A percentile compares a stretch with the other conserved stretches of the same genome.
phyloP scores from a whole-genome alignment of 2,797 vertebrate genomes.

The Geotrypetes seraphini region DNA sequence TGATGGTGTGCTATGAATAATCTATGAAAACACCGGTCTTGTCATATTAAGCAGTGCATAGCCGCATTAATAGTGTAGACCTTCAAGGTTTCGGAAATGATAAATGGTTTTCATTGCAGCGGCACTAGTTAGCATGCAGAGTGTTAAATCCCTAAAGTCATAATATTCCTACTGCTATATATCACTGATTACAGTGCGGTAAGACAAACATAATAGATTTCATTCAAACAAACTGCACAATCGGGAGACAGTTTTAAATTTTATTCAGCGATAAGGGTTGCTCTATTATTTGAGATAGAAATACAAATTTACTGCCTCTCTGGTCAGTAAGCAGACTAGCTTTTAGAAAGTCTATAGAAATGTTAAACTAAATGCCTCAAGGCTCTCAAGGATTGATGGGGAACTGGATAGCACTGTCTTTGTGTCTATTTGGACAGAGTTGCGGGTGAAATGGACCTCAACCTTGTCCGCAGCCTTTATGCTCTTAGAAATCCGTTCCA shows the following conservation, averaged over 20 bases:
- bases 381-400: slow-evolving; percentile 17
- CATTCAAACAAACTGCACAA: slow-evolving; percentile 27
- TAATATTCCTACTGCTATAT: slow-evolving; percentile 14
- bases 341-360: slow-evolving; percentile 18
- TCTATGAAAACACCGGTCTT: slow-evolving; percentile 15
- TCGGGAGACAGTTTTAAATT: slow-evolving; percentile 28
- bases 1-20: slow-evolving; percentile 22
- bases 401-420: background rate
- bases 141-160: slow-evolving; percentile 22
- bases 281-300: slow-evolving; percentile 28
- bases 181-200: slow-evolving; percentile 19
- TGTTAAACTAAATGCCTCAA: slow-evolving; percentile 6
- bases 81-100: slow-evolving; percentile 22
- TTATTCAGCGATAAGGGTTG: slow-evolving; percentile 18
- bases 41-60: slow-evolving; percentile 16
- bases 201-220: slow-evolving; percentile 31
- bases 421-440: slow-evolving; percentile 16
- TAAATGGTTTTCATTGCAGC: slow-evolving; percentile 1
- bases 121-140: slow-evolving; percentile 21
- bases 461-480: too few relatives aligned
- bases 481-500: too few relatives aligned
- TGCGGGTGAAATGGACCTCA: slow-evolving; percentile 6
- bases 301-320: slow-evolving; percentile 22
- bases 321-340: slow-evolving; percentile 24
- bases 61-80: slow-evolving; percentile 14